Conservation (phyloP, 2,888 invertebrate genomes). For the Oxycera nigricornis region DNA sequence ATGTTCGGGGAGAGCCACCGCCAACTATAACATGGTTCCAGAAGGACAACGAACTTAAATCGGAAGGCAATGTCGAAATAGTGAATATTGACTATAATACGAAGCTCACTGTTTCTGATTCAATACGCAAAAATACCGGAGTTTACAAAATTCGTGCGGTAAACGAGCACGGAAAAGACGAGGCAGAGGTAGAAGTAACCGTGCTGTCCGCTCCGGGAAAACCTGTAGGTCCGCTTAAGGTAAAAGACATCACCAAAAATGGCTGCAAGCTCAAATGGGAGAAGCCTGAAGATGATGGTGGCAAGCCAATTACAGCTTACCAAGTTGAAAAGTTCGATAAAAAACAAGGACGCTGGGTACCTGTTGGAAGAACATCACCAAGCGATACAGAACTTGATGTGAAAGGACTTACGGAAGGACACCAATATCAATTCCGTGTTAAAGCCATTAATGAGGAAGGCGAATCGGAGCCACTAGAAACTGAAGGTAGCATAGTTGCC, state of each 20-base stretch:
- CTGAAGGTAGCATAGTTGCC: slow-evolving; percentile 85
- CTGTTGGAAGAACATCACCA: slow-evolving; percentile 82
- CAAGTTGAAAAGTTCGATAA: slow-evolving; percentile 93
- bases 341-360: slow-evolving; percentile 90
- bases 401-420: slow-evolving; percentile 86
- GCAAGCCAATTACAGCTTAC: slow-evolving; percentile 91
- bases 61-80: slow-evolving; percentile 75
- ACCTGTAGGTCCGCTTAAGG: slow-evolving; percentile 89
- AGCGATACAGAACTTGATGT: slow-evolving; percentile 88
- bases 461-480: slow-evolving; percentile 92
- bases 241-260: slow-evolving; percentile 85
- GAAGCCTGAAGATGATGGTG: slow-evolving; percentile 94
- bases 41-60: slow-evolving; percentile 76
- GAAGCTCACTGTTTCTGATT: slow-evolving; percentile 80
- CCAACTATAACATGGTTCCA: slow-evolving; percentile 93
- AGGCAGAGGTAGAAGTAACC: slow-evolving; percentile 92
- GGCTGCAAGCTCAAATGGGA: slow-evolving; percentile 92
- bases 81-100: slow-evolving; percentile 90
- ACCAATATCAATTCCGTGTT: slow-evolving; percentile 93
- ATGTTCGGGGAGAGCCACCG: slow-evolving; percentile 94
- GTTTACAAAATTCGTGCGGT: slow-evolving; percentile 88
- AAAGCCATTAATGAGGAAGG: slow-evolving; percentile 94
- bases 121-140: slow-evolving; percentile 84
- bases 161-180: slow-evolving; percentile 90
- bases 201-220: slow-evolving; percentile 83